phyloP scores from a whole-genome alignment of 2,113 vertebrate genomes.

The Mesitornis unicolor region DNA sequence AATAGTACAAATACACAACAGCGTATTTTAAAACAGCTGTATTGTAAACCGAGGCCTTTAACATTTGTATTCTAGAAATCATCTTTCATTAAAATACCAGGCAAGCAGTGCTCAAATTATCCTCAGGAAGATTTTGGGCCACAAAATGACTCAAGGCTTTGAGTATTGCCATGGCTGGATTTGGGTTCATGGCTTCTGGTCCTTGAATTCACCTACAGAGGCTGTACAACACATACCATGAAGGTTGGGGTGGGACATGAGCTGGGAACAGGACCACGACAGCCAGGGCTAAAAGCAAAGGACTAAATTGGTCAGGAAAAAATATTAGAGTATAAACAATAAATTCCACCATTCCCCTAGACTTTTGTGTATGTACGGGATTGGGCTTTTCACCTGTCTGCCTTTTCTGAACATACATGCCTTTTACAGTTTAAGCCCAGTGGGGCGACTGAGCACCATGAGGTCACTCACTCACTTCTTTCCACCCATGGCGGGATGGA shows the following conservation, averaged over 20 bases:
- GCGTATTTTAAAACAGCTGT: background rate
- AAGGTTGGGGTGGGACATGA: background rate
- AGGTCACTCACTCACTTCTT: no score
- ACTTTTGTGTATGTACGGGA: background rate
- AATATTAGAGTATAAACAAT: background rate
- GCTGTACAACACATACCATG: rapidly evolving
- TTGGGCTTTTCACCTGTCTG: background rate
- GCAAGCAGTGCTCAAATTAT: background rate
- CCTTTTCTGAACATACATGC: rapidly evolving
- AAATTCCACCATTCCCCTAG: background rate
- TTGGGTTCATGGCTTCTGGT: background rate
- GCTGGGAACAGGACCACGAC: background rate
- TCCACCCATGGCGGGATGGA: no score
- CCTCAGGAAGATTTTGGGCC: background rate
- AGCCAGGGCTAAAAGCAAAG: background rate
- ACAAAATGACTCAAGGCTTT: background rate
- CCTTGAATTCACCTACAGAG: background rate
- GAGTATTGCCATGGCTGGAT: background rate
- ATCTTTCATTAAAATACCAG: background rate
- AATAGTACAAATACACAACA: background rate
- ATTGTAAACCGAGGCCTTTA: background rate
- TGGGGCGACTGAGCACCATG: no score
- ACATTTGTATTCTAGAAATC: background rate
- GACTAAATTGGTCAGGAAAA: background rate
- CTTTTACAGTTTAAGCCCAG: no score